Percentiles rank a stretch among this genome's conserved stretches.
phyloP scores from a whole-genome alignment of 2,113 vertebrate genomes.

The Theristicus caerulescens region DNA sequence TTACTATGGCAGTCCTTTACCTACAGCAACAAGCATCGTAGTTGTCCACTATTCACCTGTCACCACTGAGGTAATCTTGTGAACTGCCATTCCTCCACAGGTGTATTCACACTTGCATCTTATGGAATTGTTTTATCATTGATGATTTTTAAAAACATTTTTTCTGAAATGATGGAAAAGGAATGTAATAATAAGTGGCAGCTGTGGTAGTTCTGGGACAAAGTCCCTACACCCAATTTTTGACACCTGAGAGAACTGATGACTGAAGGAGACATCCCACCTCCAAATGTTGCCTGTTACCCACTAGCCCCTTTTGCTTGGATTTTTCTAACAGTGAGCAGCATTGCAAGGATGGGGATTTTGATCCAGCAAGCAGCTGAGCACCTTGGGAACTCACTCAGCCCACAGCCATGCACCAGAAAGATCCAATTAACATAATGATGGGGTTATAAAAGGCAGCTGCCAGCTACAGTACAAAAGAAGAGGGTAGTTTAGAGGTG shows the following conservation, averaged over 20 bases:
- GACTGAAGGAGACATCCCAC: background rate
- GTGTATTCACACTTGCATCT: background rate
- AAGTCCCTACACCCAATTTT: background rate
- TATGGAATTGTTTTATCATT: background rate
- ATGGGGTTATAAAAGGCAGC: background rate
- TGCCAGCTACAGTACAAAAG: background rate
- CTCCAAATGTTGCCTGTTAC: background rate
- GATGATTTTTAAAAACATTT: background rate
- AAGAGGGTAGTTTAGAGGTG: background rate
- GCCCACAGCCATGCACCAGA: background rate
- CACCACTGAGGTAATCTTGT: background rate
- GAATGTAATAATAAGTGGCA: background rate
- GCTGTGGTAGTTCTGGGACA: background rate
- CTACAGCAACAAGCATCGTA: background rate
- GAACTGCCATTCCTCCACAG: background rate
- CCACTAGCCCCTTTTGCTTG: background rate
- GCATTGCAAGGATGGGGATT: background rate
- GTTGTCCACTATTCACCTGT: background rate
- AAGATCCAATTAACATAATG: fast-evolving
- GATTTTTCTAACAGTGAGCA: background rate
- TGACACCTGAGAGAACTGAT: background rate
- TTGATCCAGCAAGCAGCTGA: background rate
- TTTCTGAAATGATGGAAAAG: background rate
- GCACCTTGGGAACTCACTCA: background rate
- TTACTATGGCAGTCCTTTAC: background rate